Conservation (phyloP, 2,113 vertebrate species). For the Notarius quadriscutis region DNA sequence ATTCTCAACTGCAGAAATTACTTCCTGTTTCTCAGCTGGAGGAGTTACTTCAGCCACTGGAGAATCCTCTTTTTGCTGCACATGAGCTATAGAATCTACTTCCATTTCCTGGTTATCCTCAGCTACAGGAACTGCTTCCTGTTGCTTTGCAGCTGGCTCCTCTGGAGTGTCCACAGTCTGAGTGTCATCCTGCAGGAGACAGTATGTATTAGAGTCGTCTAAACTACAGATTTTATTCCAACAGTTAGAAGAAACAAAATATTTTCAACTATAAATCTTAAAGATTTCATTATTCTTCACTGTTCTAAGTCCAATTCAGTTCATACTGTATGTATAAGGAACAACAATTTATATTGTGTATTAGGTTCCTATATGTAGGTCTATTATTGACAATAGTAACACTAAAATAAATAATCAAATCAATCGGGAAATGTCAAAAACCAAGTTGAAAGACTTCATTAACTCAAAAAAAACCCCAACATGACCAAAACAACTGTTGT, state of each 20-base stretch:
- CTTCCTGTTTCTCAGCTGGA: background rate
- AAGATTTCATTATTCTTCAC: background rate
- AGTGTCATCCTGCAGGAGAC: constrained; percentile 17
- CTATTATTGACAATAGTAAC: too few relatives aligned
- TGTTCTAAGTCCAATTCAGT: background rate
- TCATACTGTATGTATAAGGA: background rate
- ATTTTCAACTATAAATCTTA: background rate
- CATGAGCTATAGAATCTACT: background rate
- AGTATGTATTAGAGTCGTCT: background rate
- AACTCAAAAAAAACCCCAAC: background rate
- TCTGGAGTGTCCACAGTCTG: background rate
- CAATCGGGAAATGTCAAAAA: background rate
- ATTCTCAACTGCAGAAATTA: background rate
- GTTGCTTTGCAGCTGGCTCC: background rate
- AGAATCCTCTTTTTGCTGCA: background rate
- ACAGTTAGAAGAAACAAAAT: background rate
- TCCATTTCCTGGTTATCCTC: background rate
- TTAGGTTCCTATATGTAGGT: background rate
- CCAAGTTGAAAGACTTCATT: background rate
- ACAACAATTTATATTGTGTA: background rate
- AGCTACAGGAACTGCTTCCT: background rate
- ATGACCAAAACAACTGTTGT: background rate
- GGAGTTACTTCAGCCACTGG: background rate
- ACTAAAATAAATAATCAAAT: too few relatives aligned
- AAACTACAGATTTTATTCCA: background rate